These are phyloP conservation scores for Balanococcus diminutus DNA, from an alignment of 2,888 invertebrate genomes.

Conservation along the genomic window DNA sequence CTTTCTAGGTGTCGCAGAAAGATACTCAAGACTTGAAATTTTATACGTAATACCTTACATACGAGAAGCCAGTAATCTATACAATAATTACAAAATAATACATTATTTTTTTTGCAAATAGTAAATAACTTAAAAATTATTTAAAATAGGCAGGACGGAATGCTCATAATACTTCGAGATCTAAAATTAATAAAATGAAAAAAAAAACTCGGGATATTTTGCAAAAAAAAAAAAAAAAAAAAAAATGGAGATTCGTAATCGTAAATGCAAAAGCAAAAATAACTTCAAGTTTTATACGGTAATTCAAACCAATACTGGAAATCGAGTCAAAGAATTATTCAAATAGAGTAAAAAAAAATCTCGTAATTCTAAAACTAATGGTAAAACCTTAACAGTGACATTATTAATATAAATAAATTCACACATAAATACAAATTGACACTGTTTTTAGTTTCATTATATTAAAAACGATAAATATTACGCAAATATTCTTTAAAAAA, in stretches of 20 bases:
- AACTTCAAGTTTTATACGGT: neutral
- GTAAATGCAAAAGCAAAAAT: conserved; percentile 26
- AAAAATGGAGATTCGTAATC: neutral
- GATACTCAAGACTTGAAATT: neutral
- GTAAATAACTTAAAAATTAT: conserved; percentile 2
- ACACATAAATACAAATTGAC: neutral
- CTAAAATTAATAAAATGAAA: neutral
- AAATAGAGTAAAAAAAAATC: neutral
- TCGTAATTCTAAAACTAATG: neutral
- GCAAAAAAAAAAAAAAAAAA: neutral
- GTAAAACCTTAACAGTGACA: conserved; percentile 9
- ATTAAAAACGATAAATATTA: neutral
- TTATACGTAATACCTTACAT: neutral
- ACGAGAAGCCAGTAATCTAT: neutral
- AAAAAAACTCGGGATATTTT: neutral
- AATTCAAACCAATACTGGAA: neutral
- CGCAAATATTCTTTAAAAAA: neutral
- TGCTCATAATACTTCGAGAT: conserved; percentile 18
- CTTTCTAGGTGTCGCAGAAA: neutral
- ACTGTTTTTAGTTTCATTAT: conserved; percentile 2
- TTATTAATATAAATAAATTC: neutral
- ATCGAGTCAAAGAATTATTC: neutral
- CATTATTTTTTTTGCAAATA: neutral
- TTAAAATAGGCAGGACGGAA: conserved; percentile 40
- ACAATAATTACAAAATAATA: conserved; percentile 18